Base-by-base conservation (phyloP, 1,140 invertebrate species). In the Heliconius melpomene region DNA sequence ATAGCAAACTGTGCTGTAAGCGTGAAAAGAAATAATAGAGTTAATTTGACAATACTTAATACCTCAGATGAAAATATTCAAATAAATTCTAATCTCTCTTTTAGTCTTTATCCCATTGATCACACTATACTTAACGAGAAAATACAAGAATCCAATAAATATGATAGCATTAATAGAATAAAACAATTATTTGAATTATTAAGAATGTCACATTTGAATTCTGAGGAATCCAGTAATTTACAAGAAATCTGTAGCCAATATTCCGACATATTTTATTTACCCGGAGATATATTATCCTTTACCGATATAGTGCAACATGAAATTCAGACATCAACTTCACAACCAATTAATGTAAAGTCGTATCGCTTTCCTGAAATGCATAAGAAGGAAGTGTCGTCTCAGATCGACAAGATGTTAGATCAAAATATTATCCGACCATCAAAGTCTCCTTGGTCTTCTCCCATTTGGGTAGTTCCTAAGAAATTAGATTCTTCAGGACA, bases 341-440 rank as follows among this genome's bases (percentile, higher is more conserved):
- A 76, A 20, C 83, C 83, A 50, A 83, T 86, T 60, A 50, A 86
- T 72, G 75, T 75, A 2, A 84, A 86, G 72, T 78, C 83, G 3
- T 86, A 86, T 75, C 78, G 85, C 13, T 86, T 84, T 26, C 83
- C 85, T 18, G 81, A 84, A 40, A 77, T 78, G 16, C 82, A 86
- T 38, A 83, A 84, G 36, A 40, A 81, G 9, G 86, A 87, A 82
- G 83, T 84, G 2, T 71, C 82, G 36, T 78, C 29, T 7, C 86
- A 87, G 83, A 83, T 87, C 38, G 72, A 81, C 26, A 83, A 82
- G 52, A 83, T 86, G 82, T 72, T 86, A 40, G 60, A 83, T 18
- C 73, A 84, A 70, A 70, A 74, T 26, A 79, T 79, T 9, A 79
- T 79, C 9, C 54, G 54, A 16, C 57, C 60, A 18, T 70, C 32